A percentile compares a stretch with the other conserved stretches of the same genome.
These are phyloP conservation scores for Tragelaphus scriptus DNA, from an alignment of 2,113 vertebrate species.

Conservation along the genomic window DNA sequence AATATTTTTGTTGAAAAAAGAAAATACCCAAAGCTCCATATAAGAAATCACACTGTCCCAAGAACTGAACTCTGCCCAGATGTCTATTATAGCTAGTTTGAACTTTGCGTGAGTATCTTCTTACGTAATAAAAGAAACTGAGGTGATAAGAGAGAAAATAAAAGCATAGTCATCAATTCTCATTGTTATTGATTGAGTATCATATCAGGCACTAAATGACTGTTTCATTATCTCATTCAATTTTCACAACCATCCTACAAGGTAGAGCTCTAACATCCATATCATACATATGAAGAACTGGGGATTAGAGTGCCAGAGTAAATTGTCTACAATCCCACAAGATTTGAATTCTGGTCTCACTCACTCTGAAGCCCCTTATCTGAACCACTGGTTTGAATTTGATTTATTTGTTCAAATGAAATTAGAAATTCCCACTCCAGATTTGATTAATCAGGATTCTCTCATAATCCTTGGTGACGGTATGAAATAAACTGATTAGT, in stretches of 20 bases:
- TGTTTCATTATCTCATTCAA: background rate
- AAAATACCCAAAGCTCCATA: slow-evolving; percentile 70
- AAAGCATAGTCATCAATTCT: background rate
- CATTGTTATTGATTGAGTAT: background rate
- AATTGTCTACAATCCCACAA: too few species aligned
- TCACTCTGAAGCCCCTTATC: background rate
- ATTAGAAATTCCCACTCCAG: slow-evolving; percentile 42
- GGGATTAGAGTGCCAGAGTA: background rate
- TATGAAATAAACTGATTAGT: slow-evolving; percentile 50
- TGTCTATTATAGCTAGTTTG: slow-evolving; percentile 75
- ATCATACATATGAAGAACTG: background rate
- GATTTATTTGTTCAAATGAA: slow-evolving; percentile 61
- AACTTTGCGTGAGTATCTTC: slow-evolving; percentile 63
- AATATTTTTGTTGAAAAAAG: slow-evolving; percentile 50
- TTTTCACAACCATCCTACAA: background rate
- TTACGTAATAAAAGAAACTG: background rate
- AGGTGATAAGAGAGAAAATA: slow-evolving; percentile 46
- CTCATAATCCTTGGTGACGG: slow-evolving; percentile 42
- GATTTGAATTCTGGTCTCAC: background rate
- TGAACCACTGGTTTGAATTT: slow-evolving; percentile 12
- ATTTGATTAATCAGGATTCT: slow-evolving; percentile 53
- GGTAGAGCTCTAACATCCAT: background rate
- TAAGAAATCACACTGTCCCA: slow-evolving; percentile 54
- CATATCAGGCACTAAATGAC: background rate
- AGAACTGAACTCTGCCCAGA: slow-evolving; percentile 65